These are phyloP conservation scores for Trachelus troglodyta DNA, from an alignment of 2,888 invertebrate genomes.

Conservation along the genomic window DNA sequence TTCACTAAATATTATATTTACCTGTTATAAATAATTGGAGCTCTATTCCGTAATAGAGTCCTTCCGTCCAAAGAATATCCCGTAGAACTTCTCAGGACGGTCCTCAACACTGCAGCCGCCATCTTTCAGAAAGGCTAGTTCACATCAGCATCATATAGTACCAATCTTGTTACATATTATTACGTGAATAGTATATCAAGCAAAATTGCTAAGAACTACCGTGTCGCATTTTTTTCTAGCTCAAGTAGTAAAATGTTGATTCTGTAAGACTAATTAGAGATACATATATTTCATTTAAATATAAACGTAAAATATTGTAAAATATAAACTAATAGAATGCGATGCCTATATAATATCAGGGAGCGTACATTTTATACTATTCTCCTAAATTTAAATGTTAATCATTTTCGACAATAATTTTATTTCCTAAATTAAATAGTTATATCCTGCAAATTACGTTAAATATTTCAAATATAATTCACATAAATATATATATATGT, in stretches of 20 bases:
- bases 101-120: constrained; percentile 64
- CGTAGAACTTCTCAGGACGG: constrained; percentile 71
- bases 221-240: background rate
- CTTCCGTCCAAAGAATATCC: constrained; percentile 65
- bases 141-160: background rate
- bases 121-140: constrained; percentile 36
- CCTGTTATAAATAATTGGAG: constrained; percentile 69
- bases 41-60: constrained; percentile 67
- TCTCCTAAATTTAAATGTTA: background rate
- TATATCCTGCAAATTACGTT: background rate
- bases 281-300: background rate
- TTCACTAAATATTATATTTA: constrained; percentile 58
- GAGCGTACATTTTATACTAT: background rate
- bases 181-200: no score
- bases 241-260: background rate
- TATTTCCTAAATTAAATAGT: background rate
- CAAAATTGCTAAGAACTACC: background rate
- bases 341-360: background rate
- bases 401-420: background rate
- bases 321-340: background rate
- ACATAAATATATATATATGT: background rate
- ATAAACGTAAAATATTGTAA: background rate
- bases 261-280: background rate
- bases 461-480: background rate
- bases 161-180: background rate